These are phyloP conservation scores for Pangasius larnaudii DNA, from an alignment of 2,797 vertebrate genomes.

Conservation along the genomic window DNA sequence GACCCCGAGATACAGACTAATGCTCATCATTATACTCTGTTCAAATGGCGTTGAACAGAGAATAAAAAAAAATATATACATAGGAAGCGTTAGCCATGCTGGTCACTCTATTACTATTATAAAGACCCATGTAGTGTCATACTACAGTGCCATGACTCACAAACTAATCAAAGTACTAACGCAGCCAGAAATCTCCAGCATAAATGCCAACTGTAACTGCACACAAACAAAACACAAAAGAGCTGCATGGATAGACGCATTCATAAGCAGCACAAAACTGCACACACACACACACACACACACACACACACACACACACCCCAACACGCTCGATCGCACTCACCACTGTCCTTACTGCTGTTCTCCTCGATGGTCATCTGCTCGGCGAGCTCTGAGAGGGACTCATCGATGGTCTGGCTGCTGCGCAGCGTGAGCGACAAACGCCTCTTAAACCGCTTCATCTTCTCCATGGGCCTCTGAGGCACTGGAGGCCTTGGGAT, in stretches of 20 bases:
- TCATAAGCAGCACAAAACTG: neutral
- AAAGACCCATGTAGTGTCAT: neutral
- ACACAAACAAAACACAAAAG: neutral
- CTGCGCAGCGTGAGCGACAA: constrained; percentile 93
- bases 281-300: neutral
- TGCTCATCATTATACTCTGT: neutral
- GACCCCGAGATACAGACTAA: neutral
- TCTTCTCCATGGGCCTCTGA: constrained; percentile 82
- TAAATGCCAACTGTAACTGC: neutral
- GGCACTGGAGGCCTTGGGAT: constrained; percentile 73
- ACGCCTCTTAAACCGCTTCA: constrained; percentile 98
- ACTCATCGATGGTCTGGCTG: constrained; percentile 97
- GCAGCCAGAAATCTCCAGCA: neutral
- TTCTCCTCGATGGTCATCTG: constrained; percentile 98
- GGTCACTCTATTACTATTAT: neutral
- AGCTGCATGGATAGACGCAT: neutral
- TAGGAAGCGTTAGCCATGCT: too few relatives aligned
- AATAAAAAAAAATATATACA: neutral
- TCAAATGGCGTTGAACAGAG: neutral
- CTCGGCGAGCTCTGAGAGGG: constrained; percentile 94
- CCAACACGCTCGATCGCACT: constrained; percentile 43
- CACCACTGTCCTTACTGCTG: constrained; percentile 95
- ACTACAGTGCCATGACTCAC: neutral
- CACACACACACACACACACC: neutral
- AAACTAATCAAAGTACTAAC: constrained; percentile 45